Percentiles rank a stretch among this genome's conserved stretches.
These are phyloP conservation scores for Drosophila rhopaloa DNA, from an alignment of 1,140 invertebrate genomes.

Conservation along the genomic window DNA sequence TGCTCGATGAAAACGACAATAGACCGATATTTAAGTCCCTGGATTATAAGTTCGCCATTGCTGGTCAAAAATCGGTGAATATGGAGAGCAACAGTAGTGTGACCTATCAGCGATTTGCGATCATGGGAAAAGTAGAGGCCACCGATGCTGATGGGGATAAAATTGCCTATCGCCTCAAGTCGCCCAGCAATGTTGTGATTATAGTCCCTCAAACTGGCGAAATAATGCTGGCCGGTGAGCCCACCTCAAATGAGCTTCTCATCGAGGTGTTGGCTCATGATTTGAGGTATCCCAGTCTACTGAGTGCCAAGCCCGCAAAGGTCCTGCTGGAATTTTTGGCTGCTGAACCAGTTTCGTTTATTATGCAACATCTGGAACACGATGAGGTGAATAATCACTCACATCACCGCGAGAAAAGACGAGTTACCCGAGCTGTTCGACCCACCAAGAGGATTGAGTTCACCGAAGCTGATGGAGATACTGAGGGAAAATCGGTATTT, in stretches of 20 bases:
- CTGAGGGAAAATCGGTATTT: constrained; percentile 94
- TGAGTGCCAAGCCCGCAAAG: constrained; percentile 89
- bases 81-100: constrained; percentile 85
- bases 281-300: constrained; percentile 89
- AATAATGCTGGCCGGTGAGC: constrained; percentile 91
- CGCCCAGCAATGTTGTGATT: constrained; percentile 91
- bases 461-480: constrained; percentile 94
- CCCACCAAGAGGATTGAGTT: constrained; percentile 97
- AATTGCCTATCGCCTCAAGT: constrained; percentile 92
- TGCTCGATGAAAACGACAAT: constrained; percentile 96
- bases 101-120: constrained; percentile 90
- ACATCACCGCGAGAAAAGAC: constrained; percentile 90
- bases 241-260: constrained; percentile 89
- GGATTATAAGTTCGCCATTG: constrained; percentile 92
- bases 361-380: constrained; percentile 84
- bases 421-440: constrained; percentile 94
- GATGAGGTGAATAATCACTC: constrained; percentile 86
- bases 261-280: constrained; percentile 93
- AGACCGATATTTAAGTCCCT: constrained; percentile 91
- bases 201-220: constrained; percentile 97
- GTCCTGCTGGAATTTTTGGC: constrained; percentile 91
- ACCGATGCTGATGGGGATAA: constrained; percentile 94
- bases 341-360: constrained; percentile 85
- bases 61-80: constrained; percentile 86
- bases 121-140: constrained; percentile 92